Evolutionary conservation across 2,797 vertebrate genomes (phyloP), one percentile per base, ranked within the genome.

Genomic region (Rhodeus uyekii): DNA sequence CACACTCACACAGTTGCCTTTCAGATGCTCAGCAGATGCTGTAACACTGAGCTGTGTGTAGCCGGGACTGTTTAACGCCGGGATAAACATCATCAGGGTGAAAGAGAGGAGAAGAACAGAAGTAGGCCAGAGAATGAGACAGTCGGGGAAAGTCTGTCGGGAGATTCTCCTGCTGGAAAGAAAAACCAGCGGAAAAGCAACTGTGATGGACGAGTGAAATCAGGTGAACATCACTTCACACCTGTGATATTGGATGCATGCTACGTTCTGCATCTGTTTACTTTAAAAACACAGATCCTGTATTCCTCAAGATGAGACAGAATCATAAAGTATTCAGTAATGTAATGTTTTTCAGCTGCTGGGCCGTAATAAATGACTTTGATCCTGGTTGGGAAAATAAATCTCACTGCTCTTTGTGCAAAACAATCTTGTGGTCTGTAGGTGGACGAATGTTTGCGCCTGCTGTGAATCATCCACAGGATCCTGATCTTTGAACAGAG

Each of bases 11-110:
- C 8, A 63, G 58, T 13, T 44, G 60, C 39, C 58, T 77, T 50
- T 81, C 7, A 24, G 42, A 69, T 79, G 27, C 24, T 44, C 68
- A 63, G n/a, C 74, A 46, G 74, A 76, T 76, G 38, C 27, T 44
- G 24, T 48, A 77, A 53, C 61, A n/a, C 60, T 18, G 74, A 3
- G 1, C n/a, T 27, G 38, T 44, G 74, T 61, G 36, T 39, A 14
- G 73, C 34, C 14, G 14, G 39, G 38, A n/a, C 18, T 46, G 75
- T 65, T 76, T 76, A 76, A 76, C 19, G 8, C 76, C 53, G 61
- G 42, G 64, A 64, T 78, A 78, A 78, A 78, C 60, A 65, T 46
- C 18, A 64, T 64, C 60, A 65, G 61, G n/a, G 61, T 53, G 29
- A 77, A 10, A 64, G 55, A 78, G 24, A 63, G 44, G 32, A n/a